Conservation (phyloP, 2,888 invertebrate genomes). For the Euplagia quadripunctaria region DNA sequence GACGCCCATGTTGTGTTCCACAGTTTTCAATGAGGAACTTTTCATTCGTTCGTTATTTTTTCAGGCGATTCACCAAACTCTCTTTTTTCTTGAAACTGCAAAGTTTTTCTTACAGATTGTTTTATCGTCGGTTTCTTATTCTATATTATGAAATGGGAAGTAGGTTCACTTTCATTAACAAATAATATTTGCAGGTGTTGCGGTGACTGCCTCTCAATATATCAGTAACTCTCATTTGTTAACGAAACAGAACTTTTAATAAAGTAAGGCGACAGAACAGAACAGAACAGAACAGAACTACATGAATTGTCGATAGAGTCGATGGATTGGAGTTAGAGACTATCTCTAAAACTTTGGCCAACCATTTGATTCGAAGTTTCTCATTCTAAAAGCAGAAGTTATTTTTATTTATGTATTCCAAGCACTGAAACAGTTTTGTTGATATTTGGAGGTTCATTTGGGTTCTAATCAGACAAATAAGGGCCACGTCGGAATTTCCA, state of each 20-base stretch:
- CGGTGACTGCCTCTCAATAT: too few relatives aligned
- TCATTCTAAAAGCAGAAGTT: constrained; percentile 39
- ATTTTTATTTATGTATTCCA: constrained; percentile 44
- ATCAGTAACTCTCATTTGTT: too few relatives aligned
- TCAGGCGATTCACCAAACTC: constrained; percentile 42
- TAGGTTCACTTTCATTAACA: too few relatives aligned
- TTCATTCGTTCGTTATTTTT: constrained; percentile 44
- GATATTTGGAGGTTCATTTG: constrained; percentile 27
- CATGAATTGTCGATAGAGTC: too few relatives aligned
- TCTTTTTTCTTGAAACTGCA: too few relatives aligned
- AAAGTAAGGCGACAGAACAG: constrained; percentile 30
- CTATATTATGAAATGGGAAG: too few relatives aligned
- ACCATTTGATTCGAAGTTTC: constrained; percentile 45
- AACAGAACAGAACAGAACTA: not conserved
- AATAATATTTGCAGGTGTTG: too few relatives aligned
- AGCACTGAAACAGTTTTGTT: constrained; percentile 40
- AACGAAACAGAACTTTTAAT: too few relatives aligned
- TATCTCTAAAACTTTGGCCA: constrained; percentile 43
- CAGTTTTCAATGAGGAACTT: constrained; percentile 57
- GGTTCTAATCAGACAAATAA: constrained; percentile 1
- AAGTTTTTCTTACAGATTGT: too few relatives aligned
- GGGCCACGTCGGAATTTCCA: not conserved
- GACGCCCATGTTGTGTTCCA: constrained; percentile 46
- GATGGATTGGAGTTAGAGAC: too few relatives aligned
- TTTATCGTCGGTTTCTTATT: too few relatives aligned